phyloP scores from a whole-genome alignment of 1,140 invertebrate genomes.

The Bombus soroeensis region DNA sequence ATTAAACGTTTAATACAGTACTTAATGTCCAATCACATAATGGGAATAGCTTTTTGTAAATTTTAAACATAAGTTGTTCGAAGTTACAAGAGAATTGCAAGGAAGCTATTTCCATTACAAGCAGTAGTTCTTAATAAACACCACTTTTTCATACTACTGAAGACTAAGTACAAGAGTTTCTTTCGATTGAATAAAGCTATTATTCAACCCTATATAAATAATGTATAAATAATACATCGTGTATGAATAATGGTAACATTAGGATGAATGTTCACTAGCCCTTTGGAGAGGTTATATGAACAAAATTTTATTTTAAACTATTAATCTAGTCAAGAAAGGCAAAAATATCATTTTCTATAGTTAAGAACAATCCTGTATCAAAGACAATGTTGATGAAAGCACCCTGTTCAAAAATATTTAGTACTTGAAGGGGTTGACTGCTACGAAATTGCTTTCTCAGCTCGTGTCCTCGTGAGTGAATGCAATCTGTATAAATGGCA shows the following conservation, averaged over 20 bases:
- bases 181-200: not conserved
- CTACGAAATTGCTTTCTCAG: constrained; percentile 18
- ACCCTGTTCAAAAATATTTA: not conserved
- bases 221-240: constrained; percentile 26
- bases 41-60: not conserved
- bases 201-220: constrained; percentile 8
- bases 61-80: not conserved
- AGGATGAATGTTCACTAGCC: not conserved
- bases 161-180: not conserved
- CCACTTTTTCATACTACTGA: not conserved
- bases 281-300: constrained; percentile 9
- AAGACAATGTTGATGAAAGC: not conserved
- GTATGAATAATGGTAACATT: not conserved
- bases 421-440: constrained; percentile 10
- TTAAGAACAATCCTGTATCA: constrained; percentile 1
- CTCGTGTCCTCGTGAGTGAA: constrained; percentile 51
- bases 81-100: not conserved
- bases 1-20: not conserved
- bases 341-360: not conserved
- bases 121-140: not conserved
- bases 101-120: not conserved
- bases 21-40: not conserved
- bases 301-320: not conserved
- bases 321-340: not conserved
- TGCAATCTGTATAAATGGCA: constrained; percentile 63